These are phyloP conservation scores for Cephalopholis sonnerati DNA, from an alignment of 2,113 vertebrate genomes.

Conservation along the genomic window DNA sequence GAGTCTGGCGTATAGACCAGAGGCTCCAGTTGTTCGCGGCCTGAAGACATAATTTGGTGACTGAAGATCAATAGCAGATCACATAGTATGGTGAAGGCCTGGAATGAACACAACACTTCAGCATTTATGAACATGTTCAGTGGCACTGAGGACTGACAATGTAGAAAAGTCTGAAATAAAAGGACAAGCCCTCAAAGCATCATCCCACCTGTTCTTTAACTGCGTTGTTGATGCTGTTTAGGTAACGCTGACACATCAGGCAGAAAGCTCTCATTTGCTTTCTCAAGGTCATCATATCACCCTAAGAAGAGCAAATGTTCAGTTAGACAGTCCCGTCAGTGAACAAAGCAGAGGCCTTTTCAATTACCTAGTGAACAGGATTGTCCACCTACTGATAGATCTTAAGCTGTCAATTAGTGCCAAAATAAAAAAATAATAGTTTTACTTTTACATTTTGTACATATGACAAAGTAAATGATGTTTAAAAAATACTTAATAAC, in stretches of 20 bases:
- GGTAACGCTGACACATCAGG: slow-evolving; percentile 97
- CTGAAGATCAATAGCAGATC: slow-evolving; percentile 98
- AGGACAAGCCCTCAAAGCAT: neutral
- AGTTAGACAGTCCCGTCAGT: neutral
- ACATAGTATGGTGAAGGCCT: slow-evolving; percentile 97
- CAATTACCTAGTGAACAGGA: neutral
- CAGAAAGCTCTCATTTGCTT: slow-evolving; percentile 98
- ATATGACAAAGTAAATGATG: neutral
- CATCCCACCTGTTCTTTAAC: slow-evolving; percentile 95
- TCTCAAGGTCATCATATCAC: slow-evolving; percentile 92
- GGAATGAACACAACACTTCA: slow-evolving; percentile 56
- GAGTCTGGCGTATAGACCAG: slow-evolving; percentile 94
- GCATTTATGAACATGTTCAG: slow-evolving; percentile 24
- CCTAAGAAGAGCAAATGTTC: slow-evolving; percentile 79
- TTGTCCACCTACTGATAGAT: neutral
- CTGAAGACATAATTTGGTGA: slow-evolving; percentile 96
- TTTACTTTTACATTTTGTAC: too few relatives aligned
- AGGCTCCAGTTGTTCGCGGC: slow-evolving; percentile 92
- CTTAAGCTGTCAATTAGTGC: too few relatives aligned
- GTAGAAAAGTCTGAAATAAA: neutral
- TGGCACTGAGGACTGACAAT: neutral
- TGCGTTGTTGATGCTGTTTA: slow-evolving; percentile 94
- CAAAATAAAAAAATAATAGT: neutral
- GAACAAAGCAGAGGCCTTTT: neutral
- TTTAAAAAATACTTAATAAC: slow-evolving; percentile 5